Percentiles rank a stretch among this genome's conserved stretches.
phyloP scores from a whole-genome alignment of 1,140 invertebrate genomes.

The Drosophila bifasciata region DNA sequence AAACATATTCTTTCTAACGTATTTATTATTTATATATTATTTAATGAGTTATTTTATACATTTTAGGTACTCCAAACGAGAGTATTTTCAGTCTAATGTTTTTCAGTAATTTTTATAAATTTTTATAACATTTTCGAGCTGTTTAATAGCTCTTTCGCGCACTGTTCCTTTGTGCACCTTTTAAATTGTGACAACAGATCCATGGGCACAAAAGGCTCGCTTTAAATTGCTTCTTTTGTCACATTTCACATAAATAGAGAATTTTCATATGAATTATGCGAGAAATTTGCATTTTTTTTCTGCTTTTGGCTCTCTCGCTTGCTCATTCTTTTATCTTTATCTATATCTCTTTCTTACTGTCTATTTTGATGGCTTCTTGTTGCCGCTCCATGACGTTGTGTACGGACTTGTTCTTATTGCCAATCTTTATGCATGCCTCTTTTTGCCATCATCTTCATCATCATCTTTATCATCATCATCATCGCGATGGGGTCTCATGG shows the following conservation, averaged over 20 bases:
- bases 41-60: too few relatives aligned
- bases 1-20: too few relatives aligned
- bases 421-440: conserved; percentile 76
- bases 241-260: conserved; percentile 75
- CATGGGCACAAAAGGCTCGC: conserved; percentile 21
- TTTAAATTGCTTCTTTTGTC: conserved; percentile 55
- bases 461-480: conserved; percentile 25
- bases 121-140: not conserved
- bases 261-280: conserved; percentile 63
- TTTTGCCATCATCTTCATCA: conserved; percentile 41
- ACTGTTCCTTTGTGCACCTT: conserved; percentile 17
- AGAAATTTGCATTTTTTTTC: conserved; percentile 75
- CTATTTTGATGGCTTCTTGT: conserved; percentile 42
- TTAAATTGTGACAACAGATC: conserved; percentile 26
- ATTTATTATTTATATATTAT: too few relatives aligned
- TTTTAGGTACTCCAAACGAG: too few relatives aligned
- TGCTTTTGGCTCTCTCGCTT: conserved; percentile 7
- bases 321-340: conserved; percentile 4
- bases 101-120: too few relatives aligned
- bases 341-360: not conserved
- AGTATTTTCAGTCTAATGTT: too few relatives aligned
- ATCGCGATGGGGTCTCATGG: conserved; percentile 11
- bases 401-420: conserved; percentile 75
- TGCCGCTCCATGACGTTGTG: conserved; percentile 55
- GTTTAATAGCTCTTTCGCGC: not conserved